Percentiles rank a stretch among this genome's conserved stretches.
Evolutionary conservation across 2,888 invertebrate genomes (phyloP).

Genomic region (Drepanosiphum platanoidis): DNA sequence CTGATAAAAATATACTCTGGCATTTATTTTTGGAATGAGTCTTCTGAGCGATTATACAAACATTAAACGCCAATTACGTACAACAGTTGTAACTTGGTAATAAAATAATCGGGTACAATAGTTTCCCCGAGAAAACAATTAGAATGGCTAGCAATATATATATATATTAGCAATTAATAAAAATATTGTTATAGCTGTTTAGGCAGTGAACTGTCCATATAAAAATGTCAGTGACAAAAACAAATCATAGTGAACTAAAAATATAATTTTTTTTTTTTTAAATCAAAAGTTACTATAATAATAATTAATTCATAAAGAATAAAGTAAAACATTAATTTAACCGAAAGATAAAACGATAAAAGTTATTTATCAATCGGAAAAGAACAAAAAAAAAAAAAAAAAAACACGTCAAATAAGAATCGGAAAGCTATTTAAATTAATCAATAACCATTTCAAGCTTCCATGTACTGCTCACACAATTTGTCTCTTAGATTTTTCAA

Average conservation of each 20-base stretch:
- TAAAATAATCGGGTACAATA: slow-evolving; percentile 21
- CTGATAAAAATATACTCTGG: slow-evolving; percentile 28
- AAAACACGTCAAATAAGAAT: slow-evolving; percentile 6
- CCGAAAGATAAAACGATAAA: not conserved
- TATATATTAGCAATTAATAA: slow-evolving; percentile 10
- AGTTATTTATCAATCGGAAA: slow-evolving; percentile 23
- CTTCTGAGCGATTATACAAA: slow-evolving; percentile 10
- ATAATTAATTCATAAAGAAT: slow-evolving; percentile 30
- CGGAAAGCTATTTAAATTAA: not conserved
- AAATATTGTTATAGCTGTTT: slow-evolving; percentile 12
- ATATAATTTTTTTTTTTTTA: slow-evolving; percentile 36
- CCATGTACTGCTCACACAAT: slow-evolving; percentile 65
- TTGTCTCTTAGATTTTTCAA: slow-evolving; percentile 88
- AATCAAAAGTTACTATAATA: slow-evolving; percentile 43
- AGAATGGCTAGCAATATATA: slow-evolving; percentile 1
- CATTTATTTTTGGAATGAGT: slow-evolving; percentile 39
- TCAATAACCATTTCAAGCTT: slow-evolving; percentile 13
- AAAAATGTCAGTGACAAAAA: slow-evolving; percentile 25
- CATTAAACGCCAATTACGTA: not conserved
- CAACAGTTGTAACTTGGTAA: slow-evolving; percentile 27
- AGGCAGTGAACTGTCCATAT: slow-evolving; percentile 24
- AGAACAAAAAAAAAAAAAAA: slow-evolving; percentile 1
- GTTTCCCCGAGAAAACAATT: slow-evolving; percentile 13
- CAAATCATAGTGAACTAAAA: slow-evolving; percentile 45
- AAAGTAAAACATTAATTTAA: slow-evolving; percentile 29